These are phyloP conservation scores for Nasua narica DNA, from an alignment of 2,797 vertebrate genomes.

Conservation along the genomic window DNA sequence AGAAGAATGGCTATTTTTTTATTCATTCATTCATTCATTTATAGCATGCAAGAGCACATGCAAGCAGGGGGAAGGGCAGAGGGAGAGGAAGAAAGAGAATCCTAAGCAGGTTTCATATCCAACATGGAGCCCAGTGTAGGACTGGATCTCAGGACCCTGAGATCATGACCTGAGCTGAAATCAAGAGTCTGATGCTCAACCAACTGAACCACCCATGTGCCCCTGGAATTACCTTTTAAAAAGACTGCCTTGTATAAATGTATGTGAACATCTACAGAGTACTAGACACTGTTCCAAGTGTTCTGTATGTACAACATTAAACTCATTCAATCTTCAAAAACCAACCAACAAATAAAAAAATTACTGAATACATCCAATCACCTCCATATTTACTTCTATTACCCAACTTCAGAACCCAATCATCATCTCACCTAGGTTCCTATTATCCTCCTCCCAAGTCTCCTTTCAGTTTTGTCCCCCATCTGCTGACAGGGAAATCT, in stretches of 20 bases:
- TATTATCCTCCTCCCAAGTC: neutral
- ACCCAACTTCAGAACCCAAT: neutral
- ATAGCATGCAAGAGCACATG: neutral
- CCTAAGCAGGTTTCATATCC: neutral
- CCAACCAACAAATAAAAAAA: neutral
- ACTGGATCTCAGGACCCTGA: neutral
- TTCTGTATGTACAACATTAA: neutral
- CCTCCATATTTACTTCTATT: neutral
- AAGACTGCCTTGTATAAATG: neutral
- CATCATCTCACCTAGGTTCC: neutral
- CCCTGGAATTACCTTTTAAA: neutral
- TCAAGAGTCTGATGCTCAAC: neutral
- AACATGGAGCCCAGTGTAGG: neutral
- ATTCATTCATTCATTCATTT: neutral
- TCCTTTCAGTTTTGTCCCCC: conserved; percentile 1
- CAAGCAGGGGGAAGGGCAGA: neutral
- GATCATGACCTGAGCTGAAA: neutral
- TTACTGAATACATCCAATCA: neutral
- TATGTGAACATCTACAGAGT: neutral
- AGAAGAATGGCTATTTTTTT: neutral
- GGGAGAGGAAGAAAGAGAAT: neutral
- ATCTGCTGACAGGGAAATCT: neutral
- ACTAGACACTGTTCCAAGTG: neutral
- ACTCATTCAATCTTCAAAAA: neutral
- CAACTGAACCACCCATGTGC: neutral